phyloP scores from a whole-genome alignment of 2,113 vertebrate genomes.

The Nanger granti region DNA sequence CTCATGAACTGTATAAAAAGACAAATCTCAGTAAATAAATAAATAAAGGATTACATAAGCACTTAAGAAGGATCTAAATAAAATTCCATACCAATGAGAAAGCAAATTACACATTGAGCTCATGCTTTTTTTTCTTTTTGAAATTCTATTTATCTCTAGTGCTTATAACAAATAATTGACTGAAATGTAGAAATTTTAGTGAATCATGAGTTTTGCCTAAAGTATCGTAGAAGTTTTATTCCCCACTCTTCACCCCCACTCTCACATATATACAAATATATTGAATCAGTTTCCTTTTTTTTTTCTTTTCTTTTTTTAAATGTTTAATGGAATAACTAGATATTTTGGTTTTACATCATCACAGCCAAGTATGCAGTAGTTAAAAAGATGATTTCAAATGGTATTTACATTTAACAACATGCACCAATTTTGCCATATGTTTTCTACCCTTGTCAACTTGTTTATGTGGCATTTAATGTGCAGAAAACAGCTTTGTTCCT shows the following conservation, averaged over 20 bases:
- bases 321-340: constrained; percentile 28
- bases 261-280: neutral
- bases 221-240: neutral
- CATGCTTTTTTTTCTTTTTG: neutral
- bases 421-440: constrained; percentile 50
- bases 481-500: constrained; percentile 53
- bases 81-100: neutral
- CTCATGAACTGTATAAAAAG: neutral
- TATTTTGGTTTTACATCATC: neutral
- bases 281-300: neutral
- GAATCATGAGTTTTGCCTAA: neutral
- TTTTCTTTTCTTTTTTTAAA: neutral
- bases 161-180: neutral
- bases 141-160: neutral
- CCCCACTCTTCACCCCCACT: neutral
- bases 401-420: constrained; percentile 46
- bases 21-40: neutral
- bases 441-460: constrained; percentile 53
- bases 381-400: constrained; percentile 55
- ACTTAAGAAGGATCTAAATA: neutral
- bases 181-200: neutral
- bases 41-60: neutral
- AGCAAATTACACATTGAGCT: neutral
- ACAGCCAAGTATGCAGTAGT: constrained; percentile 47
- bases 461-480: constrained; percentile 57